Evolutionary conservation across 2,113 vertebrate genomes (phyloP).

Genomic region (Aix galericulata): DNA sequence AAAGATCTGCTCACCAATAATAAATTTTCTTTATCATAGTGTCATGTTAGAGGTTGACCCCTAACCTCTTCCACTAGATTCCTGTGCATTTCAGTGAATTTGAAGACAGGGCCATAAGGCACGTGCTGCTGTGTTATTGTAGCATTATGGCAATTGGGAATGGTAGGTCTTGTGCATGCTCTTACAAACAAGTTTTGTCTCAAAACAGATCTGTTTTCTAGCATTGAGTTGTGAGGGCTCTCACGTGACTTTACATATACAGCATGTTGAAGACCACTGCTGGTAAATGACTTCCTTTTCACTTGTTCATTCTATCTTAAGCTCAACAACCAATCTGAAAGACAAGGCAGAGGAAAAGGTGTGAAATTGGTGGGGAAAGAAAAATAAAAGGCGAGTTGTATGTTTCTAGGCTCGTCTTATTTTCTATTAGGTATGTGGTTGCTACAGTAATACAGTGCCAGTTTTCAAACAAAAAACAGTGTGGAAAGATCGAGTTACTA

Average conservation of each 20-base stretch:
- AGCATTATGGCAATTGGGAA: not conserved
- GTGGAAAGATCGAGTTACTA: not conserved
- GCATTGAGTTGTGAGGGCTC: not conserved
- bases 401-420: not conserved
- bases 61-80: not conserved
- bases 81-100: not conserved
- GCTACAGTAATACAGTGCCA: not conserved
- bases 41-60: not conserved
- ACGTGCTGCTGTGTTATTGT: not conserved
- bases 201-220: not conserved
- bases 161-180: not conserved
- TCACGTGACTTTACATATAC: not conserved
- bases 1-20: not conserved
- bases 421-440: slow-evolving; percentile 23
- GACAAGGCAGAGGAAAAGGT: not conserved
- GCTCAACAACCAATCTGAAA: not conserved
- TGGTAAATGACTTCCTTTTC: not conserved
- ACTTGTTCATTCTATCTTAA: not conserved
- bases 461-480: not conserved
- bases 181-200: not conserved
- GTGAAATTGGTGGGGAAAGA: not conserved
- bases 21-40: not conserved
- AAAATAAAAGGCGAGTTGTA: not conserved
- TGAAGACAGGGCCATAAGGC: not conserved
- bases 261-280: not conserved